Percentiles rank a stretch among this genome's conserved stretches.
phyloP scores from a whole-genome alignment of 2,113 vertebrate species.

The Lamprotornis superbus region DNA sequence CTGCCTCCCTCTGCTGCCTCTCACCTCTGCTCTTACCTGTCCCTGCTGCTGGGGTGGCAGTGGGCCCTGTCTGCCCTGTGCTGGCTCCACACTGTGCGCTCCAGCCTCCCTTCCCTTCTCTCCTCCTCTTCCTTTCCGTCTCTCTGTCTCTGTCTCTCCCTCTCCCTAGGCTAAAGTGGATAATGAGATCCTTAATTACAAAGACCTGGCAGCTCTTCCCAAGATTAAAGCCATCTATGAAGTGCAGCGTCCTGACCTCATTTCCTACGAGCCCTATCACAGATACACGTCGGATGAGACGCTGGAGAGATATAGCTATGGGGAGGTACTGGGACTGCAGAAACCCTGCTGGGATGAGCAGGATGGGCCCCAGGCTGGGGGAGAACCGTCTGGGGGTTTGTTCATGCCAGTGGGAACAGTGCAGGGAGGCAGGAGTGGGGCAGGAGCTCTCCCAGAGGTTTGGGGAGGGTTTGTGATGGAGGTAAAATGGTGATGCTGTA shows the following conservation, averaged over 20 bases:
- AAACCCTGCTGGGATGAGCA: neutral
- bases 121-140: conserved; percentile 66
- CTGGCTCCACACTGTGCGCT: neutral
- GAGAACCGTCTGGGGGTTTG: neutral
- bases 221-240: conserved; percentile 99
- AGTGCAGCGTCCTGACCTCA: conserved; percentile 95
- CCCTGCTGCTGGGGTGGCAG: neutral
- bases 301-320: conserved; percentile 95
- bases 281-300: conserved; percentile 96
- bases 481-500: neutral
- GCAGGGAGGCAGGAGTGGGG: neutral
- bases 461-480: neutral
- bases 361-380: fast-evolving
- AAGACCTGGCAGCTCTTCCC: conserved; percentile 98
- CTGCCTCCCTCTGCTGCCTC: neutral
- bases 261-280: conserved; percentile 93
- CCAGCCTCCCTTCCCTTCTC: conserved; percentile 34
- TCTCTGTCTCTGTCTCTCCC: conserved; percentile 66
- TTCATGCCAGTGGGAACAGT: neutral
- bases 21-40: neutral
- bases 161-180: conserved; percentile 96
- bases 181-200: conserved; percentile 99
- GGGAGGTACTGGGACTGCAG: conserved; percentile 83
- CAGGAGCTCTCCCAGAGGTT: neutral
- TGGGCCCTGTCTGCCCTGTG: neutral